Conservation (phyloP, 53 echinoderm and acorn worm genomes). For the Antedon mediterranea region DNA sequence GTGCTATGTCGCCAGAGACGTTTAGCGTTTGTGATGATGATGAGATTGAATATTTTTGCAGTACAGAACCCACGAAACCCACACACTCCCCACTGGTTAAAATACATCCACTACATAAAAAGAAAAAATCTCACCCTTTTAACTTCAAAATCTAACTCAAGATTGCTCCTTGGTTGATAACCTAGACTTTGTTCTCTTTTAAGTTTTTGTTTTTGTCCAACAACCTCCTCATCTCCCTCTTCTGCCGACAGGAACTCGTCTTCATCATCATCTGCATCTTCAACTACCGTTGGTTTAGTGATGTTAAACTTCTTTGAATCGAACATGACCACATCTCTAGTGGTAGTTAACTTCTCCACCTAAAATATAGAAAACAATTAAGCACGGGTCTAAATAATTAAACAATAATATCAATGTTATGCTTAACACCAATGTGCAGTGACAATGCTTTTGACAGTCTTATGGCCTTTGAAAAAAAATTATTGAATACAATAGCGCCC, state of each 20-base stretch:
- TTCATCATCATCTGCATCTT: constrained; percentile 20
- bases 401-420: no score
- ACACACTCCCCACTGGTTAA: no score
- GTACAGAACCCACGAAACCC: no score
- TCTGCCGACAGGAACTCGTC: constrained; percentile 46
- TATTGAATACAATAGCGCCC: no score
- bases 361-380: not conserved
- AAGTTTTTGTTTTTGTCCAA: constrained; percentile 2
- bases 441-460: no score
- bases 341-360: not conserved
- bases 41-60: no score
- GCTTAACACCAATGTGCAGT: no score
- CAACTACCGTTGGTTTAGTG: not conserved
- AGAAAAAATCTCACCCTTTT: constrained; percentile 80
- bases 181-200: constrained; percentile 31
- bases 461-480: no score
- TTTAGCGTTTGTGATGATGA: no score
- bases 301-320: not conserved
- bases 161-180: constrained; percentile 40
- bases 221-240: constrained; percentile 23
- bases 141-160: constrained; percentile 93
- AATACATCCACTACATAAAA: no score
- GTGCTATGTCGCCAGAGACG: no score
- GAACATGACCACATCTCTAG: not conserved
- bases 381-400: no score